Conservation (phyloP, 2,113 vertebrate species). For the Stercorarius parasiticus region DNA sequence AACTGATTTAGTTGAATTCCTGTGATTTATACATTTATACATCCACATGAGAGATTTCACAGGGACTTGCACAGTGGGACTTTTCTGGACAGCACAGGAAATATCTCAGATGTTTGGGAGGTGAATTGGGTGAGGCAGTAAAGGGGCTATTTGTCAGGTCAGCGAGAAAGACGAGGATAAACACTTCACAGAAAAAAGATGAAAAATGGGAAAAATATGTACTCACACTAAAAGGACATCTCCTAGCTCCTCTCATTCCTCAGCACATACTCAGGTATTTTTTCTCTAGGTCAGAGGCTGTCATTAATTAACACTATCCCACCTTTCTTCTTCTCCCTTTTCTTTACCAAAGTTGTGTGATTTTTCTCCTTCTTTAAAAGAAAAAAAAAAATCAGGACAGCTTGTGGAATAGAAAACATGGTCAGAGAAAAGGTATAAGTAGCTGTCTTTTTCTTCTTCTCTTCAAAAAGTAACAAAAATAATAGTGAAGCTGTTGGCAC, state of each 20-base stretch:
- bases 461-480: neutral
- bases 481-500: neutral
- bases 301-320: neutral
- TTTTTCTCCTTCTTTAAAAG: neutral
- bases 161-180: neutral
- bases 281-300: neutral
- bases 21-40: neutral
- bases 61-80: neutral
- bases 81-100: neutral
- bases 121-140: neutral
- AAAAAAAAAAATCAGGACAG: neutral
- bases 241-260: neutral
- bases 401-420: neutral
- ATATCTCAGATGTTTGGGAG: neutral
- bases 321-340: neutral
- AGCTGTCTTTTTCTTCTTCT: neutral
- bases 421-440: neutral
- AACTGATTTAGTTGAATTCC: neutral
- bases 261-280: neutral
- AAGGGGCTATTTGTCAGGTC: neutral
- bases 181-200: neutral
- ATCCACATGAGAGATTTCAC: neutral
- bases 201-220: neutral
- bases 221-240: neutral
- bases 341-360: neutral